Conservation (phyloP, 2,797 vertebrate species). For the Alca torda region DNA sequence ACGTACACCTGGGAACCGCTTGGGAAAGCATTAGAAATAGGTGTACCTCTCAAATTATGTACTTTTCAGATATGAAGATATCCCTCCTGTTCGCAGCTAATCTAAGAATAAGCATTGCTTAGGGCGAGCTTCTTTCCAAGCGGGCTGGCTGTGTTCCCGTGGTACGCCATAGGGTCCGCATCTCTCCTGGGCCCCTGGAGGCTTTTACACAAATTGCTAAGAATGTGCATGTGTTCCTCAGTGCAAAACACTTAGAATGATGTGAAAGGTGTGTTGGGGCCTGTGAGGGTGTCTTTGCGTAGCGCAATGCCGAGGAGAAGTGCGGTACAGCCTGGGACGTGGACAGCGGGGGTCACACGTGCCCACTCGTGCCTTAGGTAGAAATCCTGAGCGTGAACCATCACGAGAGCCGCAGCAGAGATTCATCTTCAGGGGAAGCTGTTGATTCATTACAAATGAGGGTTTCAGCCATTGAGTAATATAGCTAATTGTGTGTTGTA, state of each 20-base stretch:
- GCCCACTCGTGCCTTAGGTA: neutral
- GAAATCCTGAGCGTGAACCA: neutral
- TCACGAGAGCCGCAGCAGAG: neutral
- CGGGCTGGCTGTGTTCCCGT: neutral
- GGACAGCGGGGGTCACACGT: neutral
- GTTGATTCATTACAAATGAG: neutral
- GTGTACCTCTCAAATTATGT: neutral
- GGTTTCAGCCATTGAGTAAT: neutral
- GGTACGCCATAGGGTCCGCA: neutral
- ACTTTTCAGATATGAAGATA: neutral
- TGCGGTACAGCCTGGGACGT: neutral
- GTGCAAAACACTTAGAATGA: neutral
- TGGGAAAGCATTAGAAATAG: neutral
- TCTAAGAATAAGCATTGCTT: neutral
- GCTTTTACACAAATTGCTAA: neutral
- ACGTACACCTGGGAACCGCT: neutral
- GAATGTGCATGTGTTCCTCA: neutral
- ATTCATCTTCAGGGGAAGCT: neutral
- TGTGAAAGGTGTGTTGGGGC: neutral
- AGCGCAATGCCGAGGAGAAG: neutral
- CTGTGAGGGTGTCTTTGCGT: neutral
- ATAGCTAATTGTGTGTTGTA: neutral
- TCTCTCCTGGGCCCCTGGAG: neutral
- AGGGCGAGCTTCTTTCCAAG: neutral
- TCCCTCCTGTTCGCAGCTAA: neutral